These are phyloP conservation scores for Redunca redunca DNA, from an alignment of 2,113 vertebrate genomes.

Conservation along the genomic window DNA sequence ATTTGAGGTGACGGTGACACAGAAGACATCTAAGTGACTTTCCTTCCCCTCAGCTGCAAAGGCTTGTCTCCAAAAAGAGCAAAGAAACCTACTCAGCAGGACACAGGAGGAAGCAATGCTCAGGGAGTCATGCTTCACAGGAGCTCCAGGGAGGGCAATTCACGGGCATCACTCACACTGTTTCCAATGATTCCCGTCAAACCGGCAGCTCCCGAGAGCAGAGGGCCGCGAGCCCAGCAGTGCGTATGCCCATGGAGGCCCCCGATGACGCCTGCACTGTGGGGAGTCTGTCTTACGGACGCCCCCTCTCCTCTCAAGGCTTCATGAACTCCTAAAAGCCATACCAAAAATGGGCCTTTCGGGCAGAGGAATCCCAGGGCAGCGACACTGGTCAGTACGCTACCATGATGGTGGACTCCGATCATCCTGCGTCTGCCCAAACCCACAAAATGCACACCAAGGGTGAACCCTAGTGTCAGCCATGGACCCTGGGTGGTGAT, in stretches of 20 bases:
- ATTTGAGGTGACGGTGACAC: neutral
- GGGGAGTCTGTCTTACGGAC: neutral
- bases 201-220: neutral
- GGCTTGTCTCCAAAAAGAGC: neutral
- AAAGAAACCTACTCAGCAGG: neutral
- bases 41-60: neutral
- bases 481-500: neutral
- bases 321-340: neutral
- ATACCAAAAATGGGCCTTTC: neutral
- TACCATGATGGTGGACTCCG: rapidly evolving
- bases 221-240: neutral
- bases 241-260: neutral
- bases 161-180: neutral
- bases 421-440: neutral
- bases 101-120: neutral
- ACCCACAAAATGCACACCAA: neutral
- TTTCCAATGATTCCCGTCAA: neutral
- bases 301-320: neutral
- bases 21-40: neutral
- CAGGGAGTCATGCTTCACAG: neutral
- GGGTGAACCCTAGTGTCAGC: neutral
- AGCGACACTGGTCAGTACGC: neutral
- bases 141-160: neutral
- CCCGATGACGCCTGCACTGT: neutral
- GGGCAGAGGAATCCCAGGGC: neutral